Conservation (phyloP, 2,113 vertebrate genomes). For the Myrmecophaga tridactyla region DNA sequence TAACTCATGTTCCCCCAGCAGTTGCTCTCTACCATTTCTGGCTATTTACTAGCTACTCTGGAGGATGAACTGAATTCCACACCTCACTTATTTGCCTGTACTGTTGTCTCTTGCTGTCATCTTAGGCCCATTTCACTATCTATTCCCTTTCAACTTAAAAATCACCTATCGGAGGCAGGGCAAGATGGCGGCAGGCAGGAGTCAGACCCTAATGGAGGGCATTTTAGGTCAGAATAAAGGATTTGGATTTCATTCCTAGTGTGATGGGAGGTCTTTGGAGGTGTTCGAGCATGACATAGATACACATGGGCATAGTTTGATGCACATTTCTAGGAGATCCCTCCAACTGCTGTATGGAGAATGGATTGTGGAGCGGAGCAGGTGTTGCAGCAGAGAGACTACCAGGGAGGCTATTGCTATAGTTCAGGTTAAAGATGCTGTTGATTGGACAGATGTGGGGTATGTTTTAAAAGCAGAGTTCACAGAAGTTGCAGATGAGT, state of each 20-base stretch:
- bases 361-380: neutral
- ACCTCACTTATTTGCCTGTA: too few relatives aligned
- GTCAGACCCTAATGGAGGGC: neutral
- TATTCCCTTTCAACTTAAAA: too few relatives aligned
- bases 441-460: neutral
- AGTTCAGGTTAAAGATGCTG: neutral
- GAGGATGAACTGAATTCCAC: too few relatives aligned
- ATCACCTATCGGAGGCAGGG: too few relatives aligned
- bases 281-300: neutral
- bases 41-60: too few relatives aligned
- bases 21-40: too few relatives aligned
- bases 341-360: neutral
- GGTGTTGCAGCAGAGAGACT: neutral
- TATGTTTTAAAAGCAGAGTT: neutral
- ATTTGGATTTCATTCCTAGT: neutral
- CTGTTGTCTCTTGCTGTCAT: too few relatives aligned
- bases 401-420: neutral
- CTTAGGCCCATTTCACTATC: too few relatives aligned
- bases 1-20: too few relatives aligned
- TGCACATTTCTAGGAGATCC: neutral
- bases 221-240: neutral
- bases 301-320: neutral
- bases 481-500: neutral
- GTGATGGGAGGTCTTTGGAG: neutral
- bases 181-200: too few relatives aligned